Conservation (phyloP, 1,140 invertebrate species). For the Atta cephalotes region DNA sequence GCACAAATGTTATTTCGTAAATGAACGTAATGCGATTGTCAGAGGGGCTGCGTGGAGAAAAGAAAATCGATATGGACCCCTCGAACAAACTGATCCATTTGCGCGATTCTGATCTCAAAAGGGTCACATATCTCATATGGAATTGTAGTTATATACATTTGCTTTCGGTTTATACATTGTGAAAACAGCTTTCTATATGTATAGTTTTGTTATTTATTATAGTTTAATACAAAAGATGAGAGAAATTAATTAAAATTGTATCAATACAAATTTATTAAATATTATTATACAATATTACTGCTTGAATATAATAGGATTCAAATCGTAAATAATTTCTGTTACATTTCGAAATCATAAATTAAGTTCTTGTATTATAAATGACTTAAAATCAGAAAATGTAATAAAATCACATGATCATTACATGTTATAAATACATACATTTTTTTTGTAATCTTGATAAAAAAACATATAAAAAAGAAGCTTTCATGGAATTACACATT, state of each 20-base stretch:
- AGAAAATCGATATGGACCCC: constrained; percentile 67
- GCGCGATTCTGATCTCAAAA: constrained; percentile 46
- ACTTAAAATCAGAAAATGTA: background rate
- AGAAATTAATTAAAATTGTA: background rate
- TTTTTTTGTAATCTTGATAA: background rate
- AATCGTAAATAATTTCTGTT: background rate
- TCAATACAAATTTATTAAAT: background rate
- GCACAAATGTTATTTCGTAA: constrained; percentile 20
- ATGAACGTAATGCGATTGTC: constrained; percentile 42
- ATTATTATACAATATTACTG: background rate
- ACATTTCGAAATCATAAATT: background rate
- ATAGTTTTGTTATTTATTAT: background rate
- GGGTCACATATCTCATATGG: constrained; percentile 4
- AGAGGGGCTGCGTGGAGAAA: constrained; percentile 47
- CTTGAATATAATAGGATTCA: background rate
- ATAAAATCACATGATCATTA: background rate
- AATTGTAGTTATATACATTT: background rate
- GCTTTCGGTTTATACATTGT: background rate
- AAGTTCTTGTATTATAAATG: background rate
- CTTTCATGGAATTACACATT: background rate
- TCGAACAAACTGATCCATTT: constrained; percentile 80
- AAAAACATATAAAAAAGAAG: background rate
- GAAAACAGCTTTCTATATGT: background rate
- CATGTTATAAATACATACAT: background rate
- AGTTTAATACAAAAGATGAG: background rate